Percentiles rank a stretch among this genome's conserved stretches.
Conservation (phyloP, 2,888 invertebrate genomes). For the Biston betularia region DNA sequence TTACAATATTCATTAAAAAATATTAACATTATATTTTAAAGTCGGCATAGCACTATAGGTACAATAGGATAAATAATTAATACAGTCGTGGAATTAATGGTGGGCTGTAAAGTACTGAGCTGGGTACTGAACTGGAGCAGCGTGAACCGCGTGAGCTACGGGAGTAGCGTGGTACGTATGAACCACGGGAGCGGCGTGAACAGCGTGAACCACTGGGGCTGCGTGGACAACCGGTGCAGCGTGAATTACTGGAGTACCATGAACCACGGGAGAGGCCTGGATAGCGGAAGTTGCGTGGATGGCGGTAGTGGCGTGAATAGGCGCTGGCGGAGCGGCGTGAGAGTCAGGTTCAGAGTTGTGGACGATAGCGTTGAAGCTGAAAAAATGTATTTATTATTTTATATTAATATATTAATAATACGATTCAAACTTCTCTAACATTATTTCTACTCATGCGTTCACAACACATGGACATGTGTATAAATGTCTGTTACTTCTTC, state of each 20-base stretch:
- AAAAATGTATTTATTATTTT: conserved; percentile 35
- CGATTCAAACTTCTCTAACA: too few species aligned
- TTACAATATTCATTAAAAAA: conserved; percentile 33
- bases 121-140: conserved; percentile 42
- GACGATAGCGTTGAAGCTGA: conserved; percentile 79
- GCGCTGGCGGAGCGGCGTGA: conserved; percentile 61
- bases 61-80: conserved; percentile 46
- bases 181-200: conserved; percentile 49
- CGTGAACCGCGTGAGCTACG: conserved; percentile 38
- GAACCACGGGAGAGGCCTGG: conserved; percentile 49
- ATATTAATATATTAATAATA: background rate
- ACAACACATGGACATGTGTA: too few species aligned
- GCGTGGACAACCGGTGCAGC: conserved; percentile 47
- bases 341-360: conserved; percentile 74
- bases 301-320: conserved; percentile 46
- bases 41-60: conserved; percentile 35
- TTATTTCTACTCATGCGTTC: too few species aligned
- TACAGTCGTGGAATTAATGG: conserved; percentile 53
- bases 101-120: conserved; percentile 60
- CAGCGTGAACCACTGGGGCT: conserved; percentile 42
- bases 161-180: conserved; percentile 36
- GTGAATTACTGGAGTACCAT: conserved; percentile 46
- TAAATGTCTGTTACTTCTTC: too few species aligned
- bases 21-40: conserved; percentile 46
- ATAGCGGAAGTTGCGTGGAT: conserved; percentile 45